Evolutionary conservation across 2,113 vertebrate species (phyloP), one percentile per base, ranked within the genome.

Genomic region (Acrocephalus arundinaceus): DNA sequence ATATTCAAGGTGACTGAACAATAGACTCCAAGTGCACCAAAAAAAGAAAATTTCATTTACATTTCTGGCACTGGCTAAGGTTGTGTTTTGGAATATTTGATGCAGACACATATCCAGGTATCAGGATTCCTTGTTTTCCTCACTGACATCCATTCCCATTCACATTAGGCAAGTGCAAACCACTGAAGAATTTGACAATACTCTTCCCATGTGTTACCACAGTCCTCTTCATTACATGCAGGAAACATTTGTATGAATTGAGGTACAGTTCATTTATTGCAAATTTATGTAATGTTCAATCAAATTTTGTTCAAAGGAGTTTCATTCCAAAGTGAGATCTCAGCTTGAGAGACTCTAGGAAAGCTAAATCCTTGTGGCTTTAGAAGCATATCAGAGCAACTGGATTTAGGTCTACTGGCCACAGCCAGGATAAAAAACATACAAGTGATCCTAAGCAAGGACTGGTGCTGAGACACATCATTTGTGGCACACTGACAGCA

Each of bases 191-290:
- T 9, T 5, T 7, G 24, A 70, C 23, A 67, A 14, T 15, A 11
- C 6, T 35, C 82, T 82, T 77, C 10, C 15, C 30, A 15, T 10
- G 2, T 33, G 43, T 52, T 67, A 35, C 20, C 22, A 66, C 17
- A 18, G 25, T 43, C 17, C 43, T 19, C n/a, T 49, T n/a, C 65
- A 80, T 12, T 33, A 8, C 1, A 1, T 0, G 1, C 19, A 68
- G 21, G 20, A 2, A 7, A 28, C 4, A 7, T 45, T 57, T 45
- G 30, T n/a, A 41, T 33, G 25, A 82, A 73, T 0, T 84, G 19
- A 37, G 9, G 15, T 33, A 37, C 31, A n/a, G 21, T n/a, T 84
- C 14, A 41, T 73, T 66, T 57, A 51, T 0, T 58, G 39, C 18
- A 51, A 30, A 51, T 22, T 19, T 21, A 70, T 51, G n/a, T 8